These are phyloP conservation scores for Medauroidea extradentata DNA, from an alignment of 1,140 invertebrate species.

Conservation along the genomic window DNA sequence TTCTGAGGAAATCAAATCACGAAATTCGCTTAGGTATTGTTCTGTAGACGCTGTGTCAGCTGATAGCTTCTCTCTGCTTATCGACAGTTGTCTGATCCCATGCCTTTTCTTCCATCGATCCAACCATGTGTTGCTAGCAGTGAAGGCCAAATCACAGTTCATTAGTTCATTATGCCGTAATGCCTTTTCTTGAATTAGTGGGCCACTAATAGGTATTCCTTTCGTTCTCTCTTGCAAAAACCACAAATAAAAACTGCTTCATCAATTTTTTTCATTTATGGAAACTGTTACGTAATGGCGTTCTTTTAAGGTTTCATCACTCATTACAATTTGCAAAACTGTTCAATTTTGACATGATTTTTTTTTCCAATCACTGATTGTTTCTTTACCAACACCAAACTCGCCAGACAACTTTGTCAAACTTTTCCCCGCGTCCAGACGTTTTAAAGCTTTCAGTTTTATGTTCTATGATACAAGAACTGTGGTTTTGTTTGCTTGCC, in stretches of 20 bases:
- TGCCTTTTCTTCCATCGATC: conserved; percentile 36
- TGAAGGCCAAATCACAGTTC: conserved; percentile 21
- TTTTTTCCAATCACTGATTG: background rate
- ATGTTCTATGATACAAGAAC: conserved; percentile 1
- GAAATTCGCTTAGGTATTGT: conserved; percentile 15
- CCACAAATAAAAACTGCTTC: conserved; percentile 18
- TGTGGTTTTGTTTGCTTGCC: conserved; percentile 1
- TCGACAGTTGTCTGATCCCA: conserved; percentile 33
- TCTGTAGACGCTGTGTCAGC: conserved; percentile 14
- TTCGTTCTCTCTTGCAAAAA: conserved; percentile 11
- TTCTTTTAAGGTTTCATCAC: too few species aligned
- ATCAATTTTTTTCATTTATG: conserved; percentile 12
- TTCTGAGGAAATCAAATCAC: background rate
- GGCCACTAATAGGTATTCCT: conserved; percentile 13
- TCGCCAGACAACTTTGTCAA: conserved; percentile 2
- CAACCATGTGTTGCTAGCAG: conserved; percentile 39
- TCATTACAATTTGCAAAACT: too few species aligned
- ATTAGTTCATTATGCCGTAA: conserved; percentile 15
- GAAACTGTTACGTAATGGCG: background rate
- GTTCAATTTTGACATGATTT: background rate
- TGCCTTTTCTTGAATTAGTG: conserved; percentile 18
- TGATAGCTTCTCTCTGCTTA: conserved; percentile 35
- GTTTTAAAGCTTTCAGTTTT: conserved; percentile 5
- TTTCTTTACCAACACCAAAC: conserved; percentile 1
- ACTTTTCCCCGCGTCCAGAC: background rate